Conservation (phyloP, 2,113 vertebrate genomes). For the Engystomops pustulosus region DNA sequence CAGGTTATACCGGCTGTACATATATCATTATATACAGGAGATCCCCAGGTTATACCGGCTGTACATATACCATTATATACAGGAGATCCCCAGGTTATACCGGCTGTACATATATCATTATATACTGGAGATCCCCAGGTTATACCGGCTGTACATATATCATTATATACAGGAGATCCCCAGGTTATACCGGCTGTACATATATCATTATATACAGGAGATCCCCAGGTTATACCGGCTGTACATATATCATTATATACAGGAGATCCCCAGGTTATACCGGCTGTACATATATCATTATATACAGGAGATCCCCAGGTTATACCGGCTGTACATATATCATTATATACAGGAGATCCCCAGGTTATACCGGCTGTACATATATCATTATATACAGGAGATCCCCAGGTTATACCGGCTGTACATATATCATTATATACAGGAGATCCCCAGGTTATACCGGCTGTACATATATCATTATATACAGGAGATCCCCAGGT, state of each 20-base stretch:
- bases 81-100: too few relatives aligned
- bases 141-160: too few relatives aligned
- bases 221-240: too few relatives aligned
- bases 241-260: background rate
- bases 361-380: too few relatives aligned
- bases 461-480: background rate
- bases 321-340: too few relatives aligned
- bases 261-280: too few relatives aligned
- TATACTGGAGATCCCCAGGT: background rate
- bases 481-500: background rate
- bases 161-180: constrained; percentile 1
- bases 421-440: background rate
- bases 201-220: background rate
- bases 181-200: too few relatives aligned
- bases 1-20: too few relatives aligned
- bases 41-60: too few relatives aligned
- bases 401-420: too few relatives aligned
- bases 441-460: background rate
- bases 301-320: background rate
- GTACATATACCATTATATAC: background rate
- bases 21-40: background rate
- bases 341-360: constrained; percentile 1
- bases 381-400: background rate
- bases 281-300: background rate
- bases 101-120: background rate